phyloP scores from a whole-genome alignment of 2,113 vertebrate species.

The Psettodes erumei region DNA sequence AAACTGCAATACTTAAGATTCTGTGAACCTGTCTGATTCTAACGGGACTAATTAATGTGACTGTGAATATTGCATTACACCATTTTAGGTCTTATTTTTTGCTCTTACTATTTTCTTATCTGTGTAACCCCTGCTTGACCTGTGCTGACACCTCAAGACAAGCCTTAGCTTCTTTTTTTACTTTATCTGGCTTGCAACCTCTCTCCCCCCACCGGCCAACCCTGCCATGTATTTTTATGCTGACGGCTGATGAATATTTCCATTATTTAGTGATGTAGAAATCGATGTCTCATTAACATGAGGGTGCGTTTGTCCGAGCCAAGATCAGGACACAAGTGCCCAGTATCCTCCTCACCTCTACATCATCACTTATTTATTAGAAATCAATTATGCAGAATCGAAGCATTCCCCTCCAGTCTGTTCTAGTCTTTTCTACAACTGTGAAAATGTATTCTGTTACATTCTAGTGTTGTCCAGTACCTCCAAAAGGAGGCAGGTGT shows the following conservation, averaged over 20 bases:
- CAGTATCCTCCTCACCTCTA: slow-evolving; percentile 59
- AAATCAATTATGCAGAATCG: slow-evolving; percentile 62
- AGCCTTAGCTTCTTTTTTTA: not conserved
- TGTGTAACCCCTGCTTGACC: not conserved
- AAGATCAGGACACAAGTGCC: slow-evolving; percentile 35
- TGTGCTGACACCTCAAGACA: not conserved
- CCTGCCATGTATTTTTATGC: slow-evolving; percentile 50
- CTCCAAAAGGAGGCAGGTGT: not conserved
- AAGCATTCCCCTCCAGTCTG: slow-evolving; percentile 1
- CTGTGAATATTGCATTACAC: not conserved
- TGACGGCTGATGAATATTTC: slow-evolving; percentile 67
- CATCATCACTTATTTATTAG: slow-evolving; percentile 68
- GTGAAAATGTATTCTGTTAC: not conserved
- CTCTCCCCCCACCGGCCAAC: not conserved
- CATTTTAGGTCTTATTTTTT: not conserved
- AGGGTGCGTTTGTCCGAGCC: slow-evolving; percentile 47
- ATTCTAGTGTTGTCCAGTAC: not conserved
- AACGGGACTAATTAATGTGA: not conserved
- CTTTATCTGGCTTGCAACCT: not conserved
- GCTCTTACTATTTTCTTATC: not conserved
- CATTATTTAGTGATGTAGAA: slow-evolving; percentile 77
- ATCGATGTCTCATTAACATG: slow-evolving; percentile 79
- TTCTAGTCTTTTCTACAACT: not conserved
- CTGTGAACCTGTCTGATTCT: not conserved
- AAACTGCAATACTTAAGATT: not conserved